A percentile compares a stretch with the other conserved stretches of the same genome.
Evolutionary conservation across 1,140 invertebrate genomes (phyloP).

Genomic region (Euwallacea similis): DNA sequence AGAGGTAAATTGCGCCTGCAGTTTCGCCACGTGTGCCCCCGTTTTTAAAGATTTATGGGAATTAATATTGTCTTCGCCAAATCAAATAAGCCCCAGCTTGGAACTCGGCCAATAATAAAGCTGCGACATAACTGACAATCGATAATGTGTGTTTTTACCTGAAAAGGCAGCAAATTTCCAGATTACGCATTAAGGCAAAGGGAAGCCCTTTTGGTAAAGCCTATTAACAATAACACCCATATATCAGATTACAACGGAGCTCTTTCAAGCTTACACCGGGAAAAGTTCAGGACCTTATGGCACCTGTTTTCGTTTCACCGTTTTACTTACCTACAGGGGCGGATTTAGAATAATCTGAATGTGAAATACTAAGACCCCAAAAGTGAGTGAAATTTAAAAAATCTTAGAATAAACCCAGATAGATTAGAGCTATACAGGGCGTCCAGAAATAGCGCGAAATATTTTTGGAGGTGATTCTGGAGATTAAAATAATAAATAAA

Average conservation of each 20-base stretch:
- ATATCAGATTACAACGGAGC: neutral
- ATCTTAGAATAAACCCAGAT: too few relatives aligned
- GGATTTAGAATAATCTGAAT: too few relatives aligned
- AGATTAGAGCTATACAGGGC: too few relatives aligned
- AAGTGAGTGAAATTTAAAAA: too few relatives aligned
- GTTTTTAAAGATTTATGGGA: constrained; percentile 9
- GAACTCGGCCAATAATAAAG: constrained; percentile 6
- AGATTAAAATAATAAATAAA: too few relatives aligned
- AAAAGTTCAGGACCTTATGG: too few relatives aligned
- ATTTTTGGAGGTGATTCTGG: too few relatives aligned
- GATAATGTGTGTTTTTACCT: constrained; percentile 6
- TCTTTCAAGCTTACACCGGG: neutral
- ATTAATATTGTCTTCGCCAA: constrained; percentile 6
- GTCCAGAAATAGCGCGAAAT: too few relatives aligned
- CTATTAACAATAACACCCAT: constrained; percentile 13
- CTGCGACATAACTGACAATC: neutral
- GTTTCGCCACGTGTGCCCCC: constrained; percentile 8
- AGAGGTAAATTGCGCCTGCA: neutral
- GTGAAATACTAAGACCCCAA: too few relatives aligned
- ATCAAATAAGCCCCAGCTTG: neutral
- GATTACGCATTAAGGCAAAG: neutral
- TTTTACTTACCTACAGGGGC: too few relatives aligned
- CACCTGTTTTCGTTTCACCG: too few relatives aligned
- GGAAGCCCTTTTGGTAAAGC: constrained; percentile 4
- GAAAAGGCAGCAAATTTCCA: neutral